A percentile compares a stretch with the other conserved stretches of the same genome.
phyloP scores from a whole-genome alignment of 2,888 invertebrate species.

The Lissonota sp. region DNA sequence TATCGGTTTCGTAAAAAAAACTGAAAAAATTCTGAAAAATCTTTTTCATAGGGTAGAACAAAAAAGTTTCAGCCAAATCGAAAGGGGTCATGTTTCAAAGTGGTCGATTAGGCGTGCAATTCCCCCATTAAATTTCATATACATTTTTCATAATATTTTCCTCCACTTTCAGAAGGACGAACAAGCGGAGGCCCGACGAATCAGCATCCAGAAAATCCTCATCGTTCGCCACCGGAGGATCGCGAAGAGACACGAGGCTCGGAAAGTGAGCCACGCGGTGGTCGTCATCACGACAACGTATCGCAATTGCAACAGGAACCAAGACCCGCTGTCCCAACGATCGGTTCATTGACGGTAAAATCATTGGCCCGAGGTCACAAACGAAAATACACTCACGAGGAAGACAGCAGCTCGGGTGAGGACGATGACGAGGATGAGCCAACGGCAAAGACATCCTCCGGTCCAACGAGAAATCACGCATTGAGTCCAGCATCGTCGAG shows the following conservation, averaged over 20 bases:
- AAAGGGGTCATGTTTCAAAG: too few species aligned
- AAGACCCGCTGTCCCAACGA: slow-evolving; percentile 73
- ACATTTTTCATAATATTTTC: not conserved
- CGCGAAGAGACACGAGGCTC: slow-evolving; percentile 84
- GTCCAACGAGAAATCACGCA: slow-evolving; percentile 82
- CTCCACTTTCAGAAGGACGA: slow-evolving; percentile 84
- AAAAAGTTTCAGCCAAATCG: too few species aligned
- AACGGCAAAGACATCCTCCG: slow-evolving; percentile 65
- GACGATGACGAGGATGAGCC: slow-evolving; percentile 85
- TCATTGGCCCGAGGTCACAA: slow-evolving; percentile 85
- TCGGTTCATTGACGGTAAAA: slow-evolving; percentile 74
- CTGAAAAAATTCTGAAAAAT: too few species aligned
- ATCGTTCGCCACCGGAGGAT: slow-evolving; percentile 84
- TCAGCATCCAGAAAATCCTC: slow-evolving; percentile 84
- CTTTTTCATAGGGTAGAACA: too few species aligned
- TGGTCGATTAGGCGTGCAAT: too few species aligned
- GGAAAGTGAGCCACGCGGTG: slow-evolving; percentile 85
- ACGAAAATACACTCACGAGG: slow-evolving; percentile 85
- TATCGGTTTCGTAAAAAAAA: too few species aligned
- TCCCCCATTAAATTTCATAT: too few species aligned
- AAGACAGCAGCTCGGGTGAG: slow-evolving; percentile 85
- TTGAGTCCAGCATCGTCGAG: slow-evolving; percentile 87
- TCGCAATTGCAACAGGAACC: slow-evolving; percentile 84
- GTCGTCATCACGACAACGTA: slow-evolving; percentile 85
- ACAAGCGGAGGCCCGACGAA: slow-evolving; percentile 86